A percentile compares a stretch with the other conserved stretches of the same genome.
phyloP scores from a whole-genome alignment of 64 coral and sea anemone genomes.

The Stichodactyla helianthus region DNA sequence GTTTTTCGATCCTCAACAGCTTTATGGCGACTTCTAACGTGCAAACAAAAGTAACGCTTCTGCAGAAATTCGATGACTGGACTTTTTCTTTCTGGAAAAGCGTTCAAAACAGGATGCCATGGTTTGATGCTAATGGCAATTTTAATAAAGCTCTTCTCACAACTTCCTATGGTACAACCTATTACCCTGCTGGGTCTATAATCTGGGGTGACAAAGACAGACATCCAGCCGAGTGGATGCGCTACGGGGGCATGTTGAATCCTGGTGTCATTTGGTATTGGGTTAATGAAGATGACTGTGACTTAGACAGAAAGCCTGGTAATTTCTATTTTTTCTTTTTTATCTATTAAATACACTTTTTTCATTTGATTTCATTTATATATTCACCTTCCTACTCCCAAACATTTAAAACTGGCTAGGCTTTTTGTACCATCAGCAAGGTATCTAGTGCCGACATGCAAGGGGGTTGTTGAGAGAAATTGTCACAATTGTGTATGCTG shows the following conservation, averaged over 20 bases:
- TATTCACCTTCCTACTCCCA: too few relatives aligned
- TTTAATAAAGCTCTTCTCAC: conserved; percentile 48
- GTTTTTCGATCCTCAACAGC: background rate
- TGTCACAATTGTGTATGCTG: too few relatives aligned
- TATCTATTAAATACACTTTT: too few relatives aligned
- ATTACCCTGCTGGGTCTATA: conserved; percentile 42
- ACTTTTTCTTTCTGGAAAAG: conserved; percentile 37
- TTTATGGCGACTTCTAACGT: conserved; percentile 48
- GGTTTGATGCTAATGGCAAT: conserved; percentile 59
- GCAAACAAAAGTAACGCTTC: conserved; percentile 48
- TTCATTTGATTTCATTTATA: too few relatives aligned
- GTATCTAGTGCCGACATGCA: too few relatives aligned
- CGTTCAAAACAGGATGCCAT: conserved; percentile 55
- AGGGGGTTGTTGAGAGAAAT: too few relatives aligned
- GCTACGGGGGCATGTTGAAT: conserved; percentile 36
- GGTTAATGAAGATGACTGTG: conserved; percentile 59
- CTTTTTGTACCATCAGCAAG: too few relatives aligned
- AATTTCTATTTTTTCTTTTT: background rate
- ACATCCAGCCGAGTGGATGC: conserved; percentile 61
- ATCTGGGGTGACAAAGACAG: conserved; percentile 50
- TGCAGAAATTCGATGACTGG: conserved; percentile 52
- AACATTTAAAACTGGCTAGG: too few relatives aligned
- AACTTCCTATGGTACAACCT: background rate
- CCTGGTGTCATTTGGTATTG: too few relatives aligned
- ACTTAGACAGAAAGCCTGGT: conserved; percentile 65